Conservation (phyloP, 2,113 vertebrate species). For the Neogobius melanostomus region DNA sequence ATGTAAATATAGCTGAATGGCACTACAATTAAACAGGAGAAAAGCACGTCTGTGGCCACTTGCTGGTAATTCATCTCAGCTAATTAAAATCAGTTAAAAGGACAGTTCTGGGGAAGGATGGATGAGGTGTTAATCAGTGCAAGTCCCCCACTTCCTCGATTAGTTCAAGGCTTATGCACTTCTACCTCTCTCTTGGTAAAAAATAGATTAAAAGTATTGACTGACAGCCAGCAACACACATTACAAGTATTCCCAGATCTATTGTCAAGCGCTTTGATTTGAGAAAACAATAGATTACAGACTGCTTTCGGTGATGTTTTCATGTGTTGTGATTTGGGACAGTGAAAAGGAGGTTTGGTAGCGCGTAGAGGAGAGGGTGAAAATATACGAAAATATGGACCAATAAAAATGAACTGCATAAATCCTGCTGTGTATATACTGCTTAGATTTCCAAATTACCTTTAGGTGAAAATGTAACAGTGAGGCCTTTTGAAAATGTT, state of each 20-base stretch:
- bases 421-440: too few relatives aligned
- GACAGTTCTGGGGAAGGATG: constrained; percentile 1
- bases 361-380: too few relatives aligned
- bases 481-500: too few relatives aligned
- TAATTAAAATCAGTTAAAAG: constrained; percentile 7
- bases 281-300: not conserved
- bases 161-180: not conserved
- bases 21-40: not conserved
- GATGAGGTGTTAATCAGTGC: constrained; percentile 8
- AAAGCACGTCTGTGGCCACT: constrained; percentile 1
- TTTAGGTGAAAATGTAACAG: too few relatives aligned
- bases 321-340: not conserved
- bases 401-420: too few relatives aligned
- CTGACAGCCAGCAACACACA: not conserved
- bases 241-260: not conserved
- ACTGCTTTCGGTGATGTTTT: not conserved
- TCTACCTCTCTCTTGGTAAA: not conserved
- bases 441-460: too few relatives aligned
- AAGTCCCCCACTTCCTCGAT: not conserved
- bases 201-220: constrained; percentile 3
- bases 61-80: not conserved
- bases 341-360: too few relatives aligned
- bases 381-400: too few relatives aligned
- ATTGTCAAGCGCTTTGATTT: not conserved
- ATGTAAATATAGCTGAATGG: not conserved